A percentile compares a stretch with the other conserved stretches of the same genome.
phyloP scores from a whole-genome alignment of 2,113 vertebrate genomes.

The Enhydra lutris region DNA sequence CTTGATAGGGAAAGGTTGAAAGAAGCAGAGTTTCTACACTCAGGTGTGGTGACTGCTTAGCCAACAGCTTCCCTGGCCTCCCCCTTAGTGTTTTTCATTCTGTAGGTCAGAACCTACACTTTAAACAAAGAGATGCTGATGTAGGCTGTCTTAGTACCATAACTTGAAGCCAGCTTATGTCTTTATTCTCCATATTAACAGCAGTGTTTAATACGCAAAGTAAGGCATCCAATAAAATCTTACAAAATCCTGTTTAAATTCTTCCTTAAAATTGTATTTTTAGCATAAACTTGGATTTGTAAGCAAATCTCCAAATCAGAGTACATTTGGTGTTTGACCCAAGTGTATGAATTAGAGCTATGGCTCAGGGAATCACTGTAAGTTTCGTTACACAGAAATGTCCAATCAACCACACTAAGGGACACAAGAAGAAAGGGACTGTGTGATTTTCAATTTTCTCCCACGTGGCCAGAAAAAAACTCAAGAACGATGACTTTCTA shows the following conservation, averaged over 20 bases:
- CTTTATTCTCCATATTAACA: neutral
- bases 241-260: neutral
- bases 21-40: too few relatives aligned
- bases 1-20: neutral
- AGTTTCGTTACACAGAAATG: neutral
- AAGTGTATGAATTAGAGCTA: neutral
- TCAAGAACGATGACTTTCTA: neutral
- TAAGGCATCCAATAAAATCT: neutral
- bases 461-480: neutral
- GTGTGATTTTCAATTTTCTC: neutral
- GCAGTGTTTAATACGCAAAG: neutral
- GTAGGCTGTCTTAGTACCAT: neutral
- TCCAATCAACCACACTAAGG: neutral
- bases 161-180: neutral
- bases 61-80: neutral
- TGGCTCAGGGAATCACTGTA: neutral
- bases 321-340: neutral
- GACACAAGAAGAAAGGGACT: neutral
- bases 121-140: neutral
- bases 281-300: constrained; percentile 7
- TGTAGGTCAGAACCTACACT: neutral
- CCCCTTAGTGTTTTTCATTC: neutral
- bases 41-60: neutral
- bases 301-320: neutral
- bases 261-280: neutral